Percentiles rank a stretch among this genome's conserved stretches.
phyloP scores from a whole-genome alignment of 2,888 invertebrate genomes.

The Bellardia bayeri region DNA sequence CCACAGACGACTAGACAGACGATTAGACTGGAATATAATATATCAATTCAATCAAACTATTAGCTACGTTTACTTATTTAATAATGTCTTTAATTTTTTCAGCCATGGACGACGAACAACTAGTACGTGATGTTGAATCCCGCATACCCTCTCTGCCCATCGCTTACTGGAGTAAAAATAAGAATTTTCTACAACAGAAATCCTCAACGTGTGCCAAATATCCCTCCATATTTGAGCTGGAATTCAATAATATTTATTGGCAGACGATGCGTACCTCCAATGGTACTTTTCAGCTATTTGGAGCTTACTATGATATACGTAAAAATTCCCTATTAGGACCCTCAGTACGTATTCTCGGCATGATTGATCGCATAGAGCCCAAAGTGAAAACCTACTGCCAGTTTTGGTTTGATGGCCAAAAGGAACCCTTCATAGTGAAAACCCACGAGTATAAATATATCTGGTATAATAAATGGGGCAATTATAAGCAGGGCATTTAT shows the following conservation, averaged over 20 bases:
- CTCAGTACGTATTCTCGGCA: slow-evolving; percentile 92
- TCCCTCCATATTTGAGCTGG: slow-evolving; percentile 94
- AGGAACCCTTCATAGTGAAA: slow-evolving; percentile 91
- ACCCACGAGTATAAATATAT: slow-evolving; percentile 96
- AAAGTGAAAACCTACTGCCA: slow-evolving; percentile 93
- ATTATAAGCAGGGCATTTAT: slow-evolving; percentile 95
- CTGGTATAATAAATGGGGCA: slow-evolving; percentile 97
- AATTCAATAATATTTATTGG: slow-evolving; percentile 97
- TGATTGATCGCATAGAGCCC: slow-evolving; percentile 95
- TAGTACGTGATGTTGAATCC: slow-evolving; percentile 91
- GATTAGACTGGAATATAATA: too few species aligned
- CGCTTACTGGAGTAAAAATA: slow-evolving; percentile 93
- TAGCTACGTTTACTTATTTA: not conserved
- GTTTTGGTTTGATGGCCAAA: slow-evolving; percentile 94
- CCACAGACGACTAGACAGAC: too few species aligned
- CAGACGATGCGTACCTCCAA: slow-evolving; percentile 92
- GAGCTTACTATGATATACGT: slow-evolving; percentile 94
- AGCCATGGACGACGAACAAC: slow-evolving; percentile 88
- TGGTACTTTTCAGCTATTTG: slow-evolving; percentile 95
- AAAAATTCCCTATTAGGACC: slow-evolving; percentile 91
- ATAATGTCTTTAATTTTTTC: not conserved
- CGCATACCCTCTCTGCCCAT: slow-evolving; percentile 93
- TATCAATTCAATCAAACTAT: not conserved
- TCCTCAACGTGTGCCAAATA: slow-evolving; percentile 91
- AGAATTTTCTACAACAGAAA: slow-evolving; percentile 87